Evolutionary conservation across 2,888 invertebrate genomes (phyloP).

Genomic region (Odontothrips loti): DNA sequence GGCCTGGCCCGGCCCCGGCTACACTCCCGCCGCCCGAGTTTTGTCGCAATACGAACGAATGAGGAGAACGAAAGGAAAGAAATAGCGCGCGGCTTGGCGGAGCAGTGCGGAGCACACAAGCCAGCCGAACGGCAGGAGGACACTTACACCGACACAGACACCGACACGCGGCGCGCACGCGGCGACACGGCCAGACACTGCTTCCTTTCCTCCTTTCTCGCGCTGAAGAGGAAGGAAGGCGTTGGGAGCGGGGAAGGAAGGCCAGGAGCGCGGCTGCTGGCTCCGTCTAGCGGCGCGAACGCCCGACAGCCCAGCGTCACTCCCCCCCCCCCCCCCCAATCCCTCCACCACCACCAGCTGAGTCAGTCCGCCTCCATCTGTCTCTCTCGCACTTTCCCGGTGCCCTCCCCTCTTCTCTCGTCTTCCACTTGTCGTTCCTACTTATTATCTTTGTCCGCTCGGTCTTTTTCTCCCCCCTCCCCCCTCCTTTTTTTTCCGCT

Average conservation of each 20-base stretch:
- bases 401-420: slow-evolving; percentile 37
- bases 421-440: slow-evolving; percentile 36
- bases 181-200: background rate
- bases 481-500: slow-evolving; percentile 35
- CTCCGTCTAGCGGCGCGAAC: background rate
- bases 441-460: slow-evolving; percentile 31
- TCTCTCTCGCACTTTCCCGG: slow-evolving; percentile 4
- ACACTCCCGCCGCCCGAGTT: background rate
- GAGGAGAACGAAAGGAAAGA: background rate
- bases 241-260: too few relatives aligned
- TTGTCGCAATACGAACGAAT: slow-evolving; percentile 8
- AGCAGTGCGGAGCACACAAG: background rate
- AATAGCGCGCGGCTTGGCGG: background rate
- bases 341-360: slow-evolving; percentile 2
- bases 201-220: background rate
- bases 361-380: background rate
- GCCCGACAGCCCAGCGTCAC: background rate
- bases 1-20: background rate
- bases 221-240: background rate
- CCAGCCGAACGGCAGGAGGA: too few relatives aligned
- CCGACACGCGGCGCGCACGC: background rate
- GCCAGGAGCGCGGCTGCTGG: background rate
- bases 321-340: background rate
- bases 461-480: slow-evolving; percentile 36
- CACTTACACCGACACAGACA: too few relatives aligned